Evolutionary conservation across 2,113 vertebrate genomes (phyloP).

Genomic region (Meleagris gallopavo): DNA sequence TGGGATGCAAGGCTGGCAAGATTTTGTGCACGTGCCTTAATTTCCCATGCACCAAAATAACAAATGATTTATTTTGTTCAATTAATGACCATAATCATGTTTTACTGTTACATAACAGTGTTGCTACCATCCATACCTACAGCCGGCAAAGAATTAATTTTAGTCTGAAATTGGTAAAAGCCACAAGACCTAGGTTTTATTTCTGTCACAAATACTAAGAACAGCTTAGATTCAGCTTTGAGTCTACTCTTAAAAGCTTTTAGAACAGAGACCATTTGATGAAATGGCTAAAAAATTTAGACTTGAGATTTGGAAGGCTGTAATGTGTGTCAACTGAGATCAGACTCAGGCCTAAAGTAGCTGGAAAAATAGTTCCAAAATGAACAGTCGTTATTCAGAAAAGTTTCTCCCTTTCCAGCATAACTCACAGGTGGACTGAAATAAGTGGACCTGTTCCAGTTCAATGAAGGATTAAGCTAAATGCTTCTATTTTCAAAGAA

Average conservation of each 20-base stretch:
- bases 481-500: conserved; percentile 37
- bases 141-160: background rate
- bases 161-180: background rate
- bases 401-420: background rate
- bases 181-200: background rate
- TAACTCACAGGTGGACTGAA: conserved; percentile 5
- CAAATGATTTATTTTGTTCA: background rate
- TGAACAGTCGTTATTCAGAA: conserved; percentile 7
- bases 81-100: background rate
- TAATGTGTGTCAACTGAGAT: background rate
- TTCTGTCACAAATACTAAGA: background rate
- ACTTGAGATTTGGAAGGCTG: background rate
- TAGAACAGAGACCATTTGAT: background rate
- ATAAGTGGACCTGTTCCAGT: conserved; percentile 13
- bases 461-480: conserved; percentile 57
- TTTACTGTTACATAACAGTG: background rate
- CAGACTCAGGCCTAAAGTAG: background rate
- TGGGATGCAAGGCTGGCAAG: background rate
- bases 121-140: background rate
- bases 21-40: background rate
- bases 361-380: conserved; percentile 29
- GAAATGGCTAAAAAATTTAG: background rate
- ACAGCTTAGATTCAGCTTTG: background rate
- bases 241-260: background rate
- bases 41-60: conserved; percentile 3